Evolutionary conservation across 2,797 vertebrate genomes (phyloP), one percentile per base, ranked within the genome.

Genomic region (Pyrocephalus nanus): DNA sequence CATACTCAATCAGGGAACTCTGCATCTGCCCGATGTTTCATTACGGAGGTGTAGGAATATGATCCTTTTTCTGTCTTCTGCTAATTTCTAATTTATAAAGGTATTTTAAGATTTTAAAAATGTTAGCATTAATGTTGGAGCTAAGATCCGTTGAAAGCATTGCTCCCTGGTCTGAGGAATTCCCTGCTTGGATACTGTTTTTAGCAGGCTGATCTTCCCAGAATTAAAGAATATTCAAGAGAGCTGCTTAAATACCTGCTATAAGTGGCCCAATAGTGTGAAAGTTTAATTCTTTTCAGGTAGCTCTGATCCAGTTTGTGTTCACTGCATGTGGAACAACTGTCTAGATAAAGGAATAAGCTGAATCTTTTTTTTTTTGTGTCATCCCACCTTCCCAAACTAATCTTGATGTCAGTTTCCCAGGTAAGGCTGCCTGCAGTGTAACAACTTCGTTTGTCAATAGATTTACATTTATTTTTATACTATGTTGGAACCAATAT

Each of bases 1-100:
- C 29, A 36, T 62, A 30, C 87, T 76, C 60, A 64, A 4, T 86
- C 50, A 76, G 82, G 51, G 80, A 53, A 76, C 55, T 72, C n/a
- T 4, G 60, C 64, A 84, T 70, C 79, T 91, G 27, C 72, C 73
- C 88, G 62, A 84, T 84, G 62, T 91, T 94, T 93, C 61, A 13
- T 91, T 42, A 48, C 3, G 4, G 62, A 84, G 70, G 17, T 65
- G 45, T 58, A 86, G 73, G 54, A 95, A 84, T 80, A 92, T 53
- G 95, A 94, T 91, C 85, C 69, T 89, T 88, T 73, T 90, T 42
- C 79, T 90, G 58, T 71, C 83, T 82, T 72, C 71, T 80, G 38
- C 62, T 93, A 14, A 93, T 95, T 73, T 73, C 70, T 94, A 90
- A 90, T 93, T 96, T 92, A 81, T 88, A 83, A 92, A 84, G 64